A percentile compares a stretch with the other conserved stretches of the same genome.
phyloP scores from a whole-genome alignment of 2,888 invertebrate genomes.

The Pachycephus smyrnensis region DNA sequence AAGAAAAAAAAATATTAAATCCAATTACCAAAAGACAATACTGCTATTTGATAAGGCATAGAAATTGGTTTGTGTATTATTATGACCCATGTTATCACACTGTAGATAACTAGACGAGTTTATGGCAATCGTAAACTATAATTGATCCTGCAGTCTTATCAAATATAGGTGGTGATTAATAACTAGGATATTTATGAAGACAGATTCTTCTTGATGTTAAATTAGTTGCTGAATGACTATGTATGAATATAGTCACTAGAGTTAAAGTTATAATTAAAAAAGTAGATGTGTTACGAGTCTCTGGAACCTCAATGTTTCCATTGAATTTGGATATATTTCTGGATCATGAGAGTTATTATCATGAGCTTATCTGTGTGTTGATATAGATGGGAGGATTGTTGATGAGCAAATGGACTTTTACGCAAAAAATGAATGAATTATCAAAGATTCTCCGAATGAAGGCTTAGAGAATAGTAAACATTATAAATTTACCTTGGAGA shows the following conservation, averaged over 20 bases:
- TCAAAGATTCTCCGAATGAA: neutral
- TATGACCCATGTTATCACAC: slow-evolving; percentile 11
- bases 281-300: too few relatives aligned
- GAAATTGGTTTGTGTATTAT: neutral
- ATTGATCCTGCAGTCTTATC: neutral
- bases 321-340: neutral
- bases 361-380: neutral
- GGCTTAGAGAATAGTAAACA: slow-evolving; percentile 22
- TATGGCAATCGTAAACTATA: slow-evolving; percentile 7
- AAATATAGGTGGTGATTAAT: neutral
- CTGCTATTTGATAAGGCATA: neutral
- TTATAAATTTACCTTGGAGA: slow-evolving; percentile 35
- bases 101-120: slow-evolving; percentile 8
- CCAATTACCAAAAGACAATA: neutral
- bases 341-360: neutral
- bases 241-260: too few relatives aligned
- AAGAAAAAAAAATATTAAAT: neutral
- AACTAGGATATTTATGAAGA: neutral
- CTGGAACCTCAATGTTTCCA: too few relatives aligned
- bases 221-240: too few relatives aligned
- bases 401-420: neutral
- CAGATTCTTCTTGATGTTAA: too few relatives aligned
- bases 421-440: neutral
- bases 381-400: neutral
- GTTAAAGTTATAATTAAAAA: too few relatives aligned